Evolutionary conservation across 2,113 vertebrate genomes (phyloP).

Genomic region (Xerus inauris): DNA sequence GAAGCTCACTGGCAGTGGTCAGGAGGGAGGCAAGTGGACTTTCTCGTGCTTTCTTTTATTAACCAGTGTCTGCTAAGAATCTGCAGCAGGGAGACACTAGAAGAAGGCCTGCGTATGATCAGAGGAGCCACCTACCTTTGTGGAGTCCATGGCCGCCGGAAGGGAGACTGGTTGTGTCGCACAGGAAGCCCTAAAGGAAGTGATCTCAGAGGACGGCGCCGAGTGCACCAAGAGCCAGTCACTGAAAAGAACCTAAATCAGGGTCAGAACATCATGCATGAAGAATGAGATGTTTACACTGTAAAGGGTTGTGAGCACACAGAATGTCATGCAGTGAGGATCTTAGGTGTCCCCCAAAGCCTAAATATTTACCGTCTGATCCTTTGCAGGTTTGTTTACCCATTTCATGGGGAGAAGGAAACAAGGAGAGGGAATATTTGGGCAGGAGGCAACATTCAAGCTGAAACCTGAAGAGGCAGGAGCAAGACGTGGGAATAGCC

Average conservation of each 20-base stretch:
- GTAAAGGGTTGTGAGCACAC: background rate
- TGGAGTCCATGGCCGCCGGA: background rate
- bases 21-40: background rate
- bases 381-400: background rate
- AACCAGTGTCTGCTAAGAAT: background rate
- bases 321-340: too few species aligned
- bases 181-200: background rate
- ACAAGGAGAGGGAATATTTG: background rate
- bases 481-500: background rate
- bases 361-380: background rate
- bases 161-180: too few species aligned
- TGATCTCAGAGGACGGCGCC: background rate
- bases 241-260: background rate
- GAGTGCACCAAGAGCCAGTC: background rate
- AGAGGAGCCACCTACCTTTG: background rate
- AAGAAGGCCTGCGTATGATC: background rate
- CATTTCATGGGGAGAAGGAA: background rate
- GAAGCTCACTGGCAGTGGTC: background rate
- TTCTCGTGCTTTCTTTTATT: background rate
- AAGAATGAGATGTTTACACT: background rate
- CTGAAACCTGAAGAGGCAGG: background rate
- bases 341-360: background rate
- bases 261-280: background rate
- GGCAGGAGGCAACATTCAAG: background rate
- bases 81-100: background rate